phyloP scores from a whole-genome alignment of 2,113 vertebrate species.

The Podarcis cretensis region DNA sequence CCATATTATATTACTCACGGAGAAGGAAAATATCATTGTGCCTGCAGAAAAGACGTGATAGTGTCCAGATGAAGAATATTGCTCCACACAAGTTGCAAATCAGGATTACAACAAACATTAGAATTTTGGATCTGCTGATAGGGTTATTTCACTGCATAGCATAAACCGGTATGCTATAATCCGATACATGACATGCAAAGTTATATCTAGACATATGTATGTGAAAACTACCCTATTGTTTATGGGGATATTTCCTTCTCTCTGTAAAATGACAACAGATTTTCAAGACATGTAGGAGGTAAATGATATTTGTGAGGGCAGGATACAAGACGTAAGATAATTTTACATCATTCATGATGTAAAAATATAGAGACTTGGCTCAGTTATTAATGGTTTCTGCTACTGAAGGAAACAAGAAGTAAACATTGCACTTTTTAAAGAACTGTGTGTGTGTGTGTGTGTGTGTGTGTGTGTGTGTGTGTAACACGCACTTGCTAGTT shows the following conservation, averaged over 20 bases:
- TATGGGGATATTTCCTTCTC: neutral
- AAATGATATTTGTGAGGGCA: neutral
- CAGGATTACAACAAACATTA: neutral
- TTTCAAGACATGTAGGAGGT: neutral
- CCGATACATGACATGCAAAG: neutral
- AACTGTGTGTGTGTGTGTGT: too few species aligned
- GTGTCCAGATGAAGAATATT: neutral
- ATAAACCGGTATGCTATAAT: neutral
- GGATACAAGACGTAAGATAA: neutral
- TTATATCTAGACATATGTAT: neutral
- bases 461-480: too few species aligned
- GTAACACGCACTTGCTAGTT: neutral
- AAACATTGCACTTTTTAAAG: neutral
- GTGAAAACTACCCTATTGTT: neutral
- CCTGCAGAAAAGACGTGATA: neutral
- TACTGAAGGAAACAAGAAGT: neutral
- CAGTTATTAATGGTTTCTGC: neutral
- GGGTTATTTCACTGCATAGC: neutral
- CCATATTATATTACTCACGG: conserved; percentile 11
- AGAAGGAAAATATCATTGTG: neutral
- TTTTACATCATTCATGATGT: neutral
- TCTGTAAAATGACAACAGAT: neutral
- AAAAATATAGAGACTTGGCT: neutral
- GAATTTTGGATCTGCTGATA: neutral
- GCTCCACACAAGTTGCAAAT: neutral